Percentiles rank a stretch among this genome's conserved stretches.
Evolutionary conservation across 2,797 vertebrate species (phyloP).

Genomic region (Toxotes lorentzi): DNA sequence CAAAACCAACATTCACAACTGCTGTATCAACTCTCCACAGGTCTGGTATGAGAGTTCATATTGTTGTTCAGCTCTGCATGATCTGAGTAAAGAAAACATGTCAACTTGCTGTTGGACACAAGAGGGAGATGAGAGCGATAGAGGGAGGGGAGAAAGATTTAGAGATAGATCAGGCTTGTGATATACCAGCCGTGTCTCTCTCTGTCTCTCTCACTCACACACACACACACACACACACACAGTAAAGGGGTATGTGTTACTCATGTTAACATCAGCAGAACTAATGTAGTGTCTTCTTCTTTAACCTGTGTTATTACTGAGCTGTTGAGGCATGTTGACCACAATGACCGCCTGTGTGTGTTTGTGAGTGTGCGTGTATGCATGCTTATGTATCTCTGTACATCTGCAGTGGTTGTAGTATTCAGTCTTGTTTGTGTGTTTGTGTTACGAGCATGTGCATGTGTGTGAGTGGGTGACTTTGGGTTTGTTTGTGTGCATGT

Average conservation of each 20-base stretch:
- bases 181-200: conserved; percentile 8
- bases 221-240: conserved; percentile 20
- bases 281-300: conserved; percentile 31
- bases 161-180: conserved; percentile 31
- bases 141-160: conserved; percentile 14
- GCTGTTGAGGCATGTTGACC: conserved; percentile 39
- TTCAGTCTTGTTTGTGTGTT: neutral
- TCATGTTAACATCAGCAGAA: conserved; percentile 49
- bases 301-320: conserved; percentile 63
- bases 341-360: conserved; percentile 31
- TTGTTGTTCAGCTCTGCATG: conserved; percentile 53
- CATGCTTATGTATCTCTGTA: neutral
- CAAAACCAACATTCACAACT: conserved; percentile 60
- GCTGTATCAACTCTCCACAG: conserved; percentile 55
- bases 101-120: conserved; percentile 63
- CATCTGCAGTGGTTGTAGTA: neutral
- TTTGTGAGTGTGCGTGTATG: neutral
- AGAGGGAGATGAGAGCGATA: conserved; percentile 57
- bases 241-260: conserved; percentile 11
- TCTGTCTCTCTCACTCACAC: neutral
- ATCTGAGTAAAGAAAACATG: conserved; percentile 74
- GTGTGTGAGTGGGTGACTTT: neutral
- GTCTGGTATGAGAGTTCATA: conserved; percentile 45
- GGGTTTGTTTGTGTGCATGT: neutral
- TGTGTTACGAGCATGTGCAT: neutral